A percentile compares a stretch with the other conserved stretches of the same genome.
Evolutionary conservation across 2,888 invertebrate genomes (phyloP).

Genomic region (Antheraea assamensis): DNA sequence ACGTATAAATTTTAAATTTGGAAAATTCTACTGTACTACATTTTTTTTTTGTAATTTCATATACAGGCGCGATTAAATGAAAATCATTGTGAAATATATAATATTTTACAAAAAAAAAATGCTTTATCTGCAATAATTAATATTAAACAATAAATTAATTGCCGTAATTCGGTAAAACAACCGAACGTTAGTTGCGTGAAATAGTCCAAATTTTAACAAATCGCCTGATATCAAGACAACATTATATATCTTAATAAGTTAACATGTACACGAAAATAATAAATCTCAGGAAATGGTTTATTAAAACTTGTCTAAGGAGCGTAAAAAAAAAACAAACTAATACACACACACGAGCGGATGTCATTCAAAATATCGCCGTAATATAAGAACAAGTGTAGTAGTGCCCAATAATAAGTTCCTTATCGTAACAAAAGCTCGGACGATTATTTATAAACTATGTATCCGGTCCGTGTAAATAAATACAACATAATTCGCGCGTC

Average conservation of each 20-base stretch:
- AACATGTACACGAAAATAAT: background rate
- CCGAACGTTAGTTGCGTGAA: background rate
- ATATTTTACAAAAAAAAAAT: too few species aligned
- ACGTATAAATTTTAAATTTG: too few species aligned
- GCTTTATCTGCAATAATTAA: background rate
- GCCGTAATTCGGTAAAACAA: background rate
- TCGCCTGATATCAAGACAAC: background rate
- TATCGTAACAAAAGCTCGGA: slow-evolving; percentile 46
- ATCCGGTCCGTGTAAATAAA: slow-evolving; percentile 51
- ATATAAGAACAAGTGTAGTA: slow-evolving; percentile 36
- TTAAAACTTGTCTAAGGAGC: background rate
- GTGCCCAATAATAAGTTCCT: slow-evolving; percentile 39
- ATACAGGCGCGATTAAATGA: background rate
- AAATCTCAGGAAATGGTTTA: background rate
- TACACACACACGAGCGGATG: slow-evolving; percentile 13
- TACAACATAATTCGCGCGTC: slow-evolving; percentile 33
- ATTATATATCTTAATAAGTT: background rate
- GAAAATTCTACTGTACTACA: too few species aligned
- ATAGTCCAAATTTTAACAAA: background rate
- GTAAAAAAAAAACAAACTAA: background rate
- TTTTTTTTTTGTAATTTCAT: background rate
- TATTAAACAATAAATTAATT: background rate
- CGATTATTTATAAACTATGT: slow-evolving; percentile 60
- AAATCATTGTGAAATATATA: too few species aligned
- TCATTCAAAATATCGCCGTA: slow-evolving; percentile 21